Evolutionary conservation across 2,113 vertebrate species (phyloP).

Genomic region (Psilopsiagon aurifrons): DNA sequence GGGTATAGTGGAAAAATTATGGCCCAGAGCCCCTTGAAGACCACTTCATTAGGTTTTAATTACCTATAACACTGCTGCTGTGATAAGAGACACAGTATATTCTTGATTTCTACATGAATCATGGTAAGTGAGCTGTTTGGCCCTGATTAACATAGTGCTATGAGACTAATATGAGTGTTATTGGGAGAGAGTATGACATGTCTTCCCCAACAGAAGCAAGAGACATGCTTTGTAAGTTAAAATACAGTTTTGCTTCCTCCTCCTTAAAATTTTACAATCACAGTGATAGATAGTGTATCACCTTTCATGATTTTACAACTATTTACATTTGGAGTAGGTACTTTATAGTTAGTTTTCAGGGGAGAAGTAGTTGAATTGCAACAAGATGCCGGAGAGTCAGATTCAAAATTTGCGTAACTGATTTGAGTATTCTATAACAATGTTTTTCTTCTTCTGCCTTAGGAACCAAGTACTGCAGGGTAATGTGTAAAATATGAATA

Average conservation of each 20-base stretch:
- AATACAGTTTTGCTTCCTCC: not conserved
- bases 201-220: not conserved
- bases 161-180: not conserved
- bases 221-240: not conserved
- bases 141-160: not conserved
- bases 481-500: not conserved
- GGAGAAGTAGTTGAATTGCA: not conserved
- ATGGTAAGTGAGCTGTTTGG: not conserved
- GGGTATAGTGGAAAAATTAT: not conserved
- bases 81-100: not conserved
- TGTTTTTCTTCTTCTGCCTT: not conserved
- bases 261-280: not conserved
- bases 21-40: not conserved
- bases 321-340: not conserved
- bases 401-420: not conserved
- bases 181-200: not conserved
- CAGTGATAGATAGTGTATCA: not conserved
- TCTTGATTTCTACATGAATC: slow-evolving; percentile 9
- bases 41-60: slow-evolving; percentile 24
- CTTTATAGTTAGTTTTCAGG: not conserved
- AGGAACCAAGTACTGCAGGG: not conserved
- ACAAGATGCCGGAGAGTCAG: not conserved
- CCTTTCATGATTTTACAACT: not conserved
- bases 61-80: not conserved
- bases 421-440: not conserved